Evolutionary conservation across 2,113 vertebrate genomes (phyloP).

Genomic region (Rhea americana): DNA sequence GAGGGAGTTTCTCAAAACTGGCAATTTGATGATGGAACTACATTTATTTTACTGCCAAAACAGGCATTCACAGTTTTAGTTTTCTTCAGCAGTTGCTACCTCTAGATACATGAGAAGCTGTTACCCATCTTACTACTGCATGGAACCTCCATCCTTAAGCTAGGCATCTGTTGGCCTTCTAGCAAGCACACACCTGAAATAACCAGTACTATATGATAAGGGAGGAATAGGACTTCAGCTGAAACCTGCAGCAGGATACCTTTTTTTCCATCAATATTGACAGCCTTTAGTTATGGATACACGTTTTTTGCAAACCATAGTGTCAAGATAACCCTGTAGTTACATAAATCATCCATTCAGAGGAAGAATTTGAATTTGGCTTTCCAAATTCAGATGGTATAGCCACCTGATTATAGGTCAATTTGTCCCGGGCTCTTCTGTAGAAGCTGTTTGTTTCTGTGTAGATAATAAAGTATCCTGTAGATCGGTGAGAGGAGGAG

Average conservation of each 20-base stretch:
- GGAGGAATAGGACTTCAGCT: not conserved
- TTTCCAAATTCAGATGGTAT: not conserved
- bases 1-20: not conserved
- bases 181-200: not conserved
- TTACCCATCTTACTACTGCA: not conserved
- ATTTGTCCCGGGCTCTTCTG: fast-evolving
- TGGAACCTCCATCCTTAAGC: not conserved
- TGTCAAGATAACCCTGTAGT: not conserved
- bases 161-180: fast-evolving
- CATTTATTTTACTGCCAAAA: not conserved
- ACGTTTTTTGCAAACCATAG: not conserved
- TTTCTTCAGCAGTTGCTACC: not conserved
- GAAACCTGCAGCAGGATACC: not conserved
- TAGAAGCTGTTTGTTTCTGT: not conserved
- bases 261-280: not conserved
- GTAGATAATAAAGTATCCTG: not conserved
- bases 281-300: not conserved
- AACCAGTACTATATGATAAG: not conserved
- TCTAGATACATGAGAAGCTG: not conserved
- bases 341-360: not conserved
- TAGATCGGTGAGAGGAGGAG: not conserved
- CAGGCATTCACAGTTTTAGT: not conserved
- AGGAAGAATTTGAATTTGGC: not conserved
- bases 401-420: not conserved
- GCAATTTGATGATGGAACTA: not conserved